A percentile compares a stretch with the other conserved stretches of the same genome.
phyloP scores from a whole-genome alignment of 2,113 vertebrate genomes.

The Pseudonaja textilis region DNA sequence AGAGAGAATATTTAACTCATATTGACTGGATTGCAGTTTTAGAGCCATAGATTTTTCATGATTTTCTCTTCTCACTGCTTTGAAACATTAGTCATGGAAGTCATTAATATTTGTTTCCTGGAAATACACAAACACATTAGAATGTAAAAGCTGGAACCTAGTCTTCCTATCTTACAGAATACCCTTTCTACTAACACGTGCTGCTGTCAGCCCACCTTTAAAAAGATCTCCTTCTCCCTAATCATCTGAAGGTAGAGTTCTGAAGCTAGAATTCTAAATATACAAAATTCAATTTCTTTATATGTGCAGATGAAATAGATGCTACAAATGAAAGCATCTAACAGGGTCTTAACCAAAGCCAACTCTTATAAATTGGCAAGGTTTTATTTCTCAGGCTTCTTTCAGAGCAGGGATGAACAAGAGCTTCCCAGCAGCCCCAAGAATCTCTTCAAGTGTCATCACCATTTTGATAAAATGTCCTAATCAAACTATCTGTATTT shows the following conservation, averaged over 20 bases:
- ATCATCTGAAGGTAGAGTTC: background rate
- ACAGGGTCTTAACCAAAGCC: background rate
- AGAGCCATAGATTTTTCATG: background rate
- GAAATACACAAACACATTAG: background rate
- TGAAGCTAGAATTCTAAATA: background rate
- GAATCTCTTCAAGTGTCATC: background rate
- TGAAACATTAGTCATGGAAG: background rate
- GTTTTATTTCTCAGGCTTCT: background rate
- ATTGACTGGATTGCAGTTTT: background rate
- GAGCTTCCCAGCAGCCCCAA: background rate
- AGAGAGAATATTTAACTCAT: background rate
- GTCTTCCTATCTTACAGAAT: background rate
- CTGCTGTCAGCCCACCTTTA: background rate
- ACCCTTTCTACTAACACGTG: background rate
- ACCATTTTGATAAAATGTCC: background rate
- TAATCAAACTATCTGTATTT: background rate
- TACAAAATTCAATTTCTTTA: background rate
- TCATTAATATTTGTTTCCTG: background rate
- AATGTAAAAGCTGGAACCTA: background rate
- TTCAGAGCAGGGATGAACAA: background rate
- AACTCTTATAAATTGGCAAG: background rate
- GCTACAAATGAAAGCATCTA: background rate
- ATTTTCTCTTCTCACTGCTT: background rate
- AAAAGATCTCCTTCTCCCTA: background rate
- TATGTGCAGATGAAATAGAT: background rate